Percentiles rank a stretch among this genome's conserved stretches.
phyloP scores from a whole-genome alignment of 2,113 vertebrate genomes.

The Phalacrocorax pelagicus region DNA sequence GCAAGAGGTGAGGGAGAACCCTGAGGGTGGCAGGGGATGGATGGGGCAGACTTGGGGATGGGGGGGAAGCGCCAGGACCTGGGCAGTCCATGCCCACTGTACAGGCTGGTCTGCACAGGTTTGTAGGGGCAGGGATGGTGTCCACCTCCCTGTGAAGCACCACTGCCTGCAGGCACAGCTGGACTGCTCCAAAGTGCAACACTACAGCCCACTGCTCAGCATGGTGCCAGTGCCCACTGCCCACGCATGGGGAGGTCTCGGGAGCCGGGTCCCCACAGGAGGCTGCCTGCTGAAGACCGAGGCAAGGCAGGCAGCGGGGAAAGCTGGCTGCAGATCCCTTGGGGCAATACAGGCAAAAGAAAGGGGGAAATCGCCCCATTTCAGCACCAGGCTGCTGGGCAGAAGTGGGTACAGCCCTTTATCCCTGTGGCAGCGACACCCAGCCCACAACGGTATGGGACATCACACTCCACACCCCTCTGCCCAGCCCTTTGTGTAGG shows the following conservation, averaged over 20 bases:
- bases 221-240: rapidly evolving
- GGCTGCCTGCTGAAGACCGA: neutral
- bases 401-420: neutral
- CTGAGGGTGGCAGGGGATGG: neutral
- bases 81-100: neutral
- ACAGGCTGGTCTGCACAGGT: rapidly evolving
- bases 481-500: neutral
- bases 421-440: neutral
- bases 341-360: neutral
- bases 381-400: neutral
- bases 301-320: neutral
- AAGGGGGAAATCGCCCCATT: neutral
- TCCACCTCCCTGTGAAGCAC: neutral
- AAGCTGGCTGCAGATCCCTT: neutral
- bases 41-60: neutral
- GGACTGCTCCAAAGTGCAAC: neutral
- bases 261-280: neutral
- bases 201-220: rapidly evolving
- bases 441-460: rapidly evolving
- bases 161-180: rapidly evolving
- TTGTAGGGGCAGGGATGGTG: neutral
- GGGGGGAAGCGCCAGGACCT: neutral
- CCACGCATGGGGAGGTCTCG: rapidly evolving
- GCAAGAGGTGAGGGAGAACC: neutral
- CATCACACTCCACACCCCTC: neutral